Base-by-base conservation (phyloP, 1,140 invertebrate genomes). In the Phortica variegata region DNA sequence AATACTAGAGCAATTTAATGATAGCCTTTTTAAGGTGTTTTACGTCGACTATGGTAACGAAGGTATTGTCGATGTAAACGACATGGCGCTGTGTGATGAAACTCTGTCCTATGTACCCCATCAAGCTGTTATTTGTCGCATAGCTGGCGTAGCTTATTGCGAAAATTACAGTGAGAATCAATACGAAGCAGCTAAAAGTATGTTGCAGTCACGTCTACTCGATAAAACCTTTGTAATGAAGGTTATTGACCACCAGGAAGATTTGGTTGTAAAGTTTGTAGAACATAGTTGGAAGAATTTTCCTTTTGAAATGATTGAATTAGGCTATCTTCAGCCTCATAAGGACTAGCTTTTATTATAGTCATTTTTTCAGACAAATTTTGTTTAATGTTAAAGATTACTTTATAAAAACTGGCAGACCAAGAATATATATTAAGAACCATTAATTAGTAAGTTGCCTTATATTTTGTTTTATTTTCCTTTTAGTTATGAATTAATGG, bases 21-120 rank as follows among this genome's bases (percentile, higher is more conserved):
- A 21, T 31, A 41, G 26, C 2, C 38, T 58, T 3, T 70, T 57
- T 20, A 58, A 61, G 33, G 61, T 75, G 2, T 73, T 75, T 9
- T 75, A 66, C 53, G 55, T 75, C 2, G 73, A 75, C 46, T 75
- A 69, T 42, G 73, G 73, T 0, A 75, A 75, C 43, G 51, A 52
- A 0, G 53, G 58, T 15, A 51, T 60, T 36, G 61, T 73, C 0
- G 19, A 19, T 3, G 15, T 73, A 1, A 33, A 20, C 1, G 38
- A 47, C 5, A 34, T 75, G 12, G 52, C 55, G 0, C 49, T 46
- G 0, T 72, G 69, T 33, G 47, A 54, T 3, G 29, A 41, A 13
- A 40, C 26, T 10, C 45, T 56, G 0, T 47, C 60, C 7, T 33
- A 54, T 1, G 54, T 62, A n/a, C 61, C 73, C 2, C 42, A 52